Evolutionary conservation across 2,797 vertebrate species (phyloP), one percentile per base, ranked within the genome.

Genomic region (Eulemur coronatus): DNA sequence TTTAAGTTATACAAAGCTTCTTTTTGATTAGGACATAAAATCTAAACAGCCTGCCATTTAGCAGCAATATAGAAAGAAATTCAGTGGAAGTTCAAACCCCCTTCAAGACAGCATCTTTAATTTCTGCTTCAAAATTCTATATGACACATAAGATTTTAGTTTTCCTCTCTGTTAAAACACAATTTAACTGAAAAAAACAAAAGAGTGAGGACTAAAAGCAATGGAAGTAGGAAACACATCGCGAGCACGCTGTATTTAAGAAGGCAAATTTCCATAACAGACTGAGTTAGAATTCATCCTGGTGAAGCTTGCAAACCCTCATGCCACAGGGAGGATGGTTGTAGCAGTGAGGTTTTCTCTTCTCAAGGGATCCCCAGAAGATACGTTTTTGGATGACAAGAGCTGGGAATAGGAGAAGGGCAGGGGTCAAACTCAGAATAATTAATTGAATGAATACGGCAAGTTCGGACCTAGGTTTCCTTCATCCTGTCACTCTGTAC

Each of bases 301-400:
- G 11, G 18, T 11, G 11, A 69, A 10, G 2, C 20, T 46, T 33
- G 1, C 12, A 70, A 41, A 24, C 2, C 1, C 2, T 18, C 10
- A 24, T 0, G 0, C 14, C 30, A 4, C 5, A 38, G 9, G 8
- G 7, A 70, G 1, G 30, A 2, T 48, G 3, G 35, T 41, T 18
- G 24, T 9, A 52, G 18, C 17, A 55, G 4, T 4, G 18, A 26
- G 5, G 0, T 0, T 30, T 94, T 55, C 30, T 59, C 17, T 82
- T 85, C 52, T 20, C 24, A 35, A 35, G 48, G 2, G 2, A 12
- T 35, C 17, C 20, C 4, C 13, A 35, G 38, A 13, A 52, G 11
- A 57, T 1, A 18, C 5, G 1, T 80, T 4, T 72, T 41, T 12
- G 11, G 0, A 33, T 48, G 59, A 24, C 3, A 30, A 67, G 17